Conservation (phyloP, 2,113 vertebrate species). For the rabbit (Oryctolagus cuniculus) region DNA sequence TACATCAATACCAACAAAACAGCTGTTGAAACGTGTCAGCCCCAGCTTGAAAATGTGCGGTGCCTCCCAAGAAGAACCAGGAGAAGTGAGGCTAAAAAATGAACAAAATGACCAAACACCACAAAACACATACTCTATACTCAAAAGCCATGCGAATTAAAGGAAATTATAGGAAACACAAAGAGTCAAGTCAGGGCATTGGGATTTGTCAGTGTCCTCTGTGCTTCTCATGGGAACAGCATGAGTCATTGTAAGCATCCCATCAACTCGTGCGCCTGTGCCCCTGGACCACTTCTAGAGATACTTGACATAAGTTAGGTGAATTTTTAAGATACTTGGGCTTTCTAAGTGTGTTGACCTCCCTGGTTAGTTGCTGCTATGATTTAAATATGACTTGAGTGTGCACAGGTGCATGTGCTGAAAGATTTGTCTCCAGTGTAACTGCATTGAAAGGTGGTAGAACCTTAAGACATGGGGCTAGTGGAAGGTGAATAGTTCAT, state of each 20-base stretch:
- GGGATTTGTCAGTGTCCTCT: neutral
- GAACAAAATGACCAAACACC: neutral
- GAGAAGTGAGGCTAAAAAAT: neutral
- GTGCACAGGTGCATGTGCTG: neutral
- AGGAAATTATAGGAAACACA: neutral
- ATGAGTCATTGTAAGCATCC: neutral
- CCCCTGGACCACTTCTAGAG: neutral
- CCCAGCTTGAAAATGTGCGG: neutral
- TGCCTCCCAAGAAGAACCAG: neutral
- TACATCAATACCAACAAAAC: neutral
- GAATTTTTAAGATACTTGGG: neutral
- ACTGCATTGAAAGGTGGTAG: neutral
- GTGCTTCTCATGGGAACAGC: neutral
- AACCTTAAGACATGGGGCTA: neutral
- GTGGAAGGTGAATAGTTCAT: neutral
- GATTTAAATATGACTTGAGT: neutral
- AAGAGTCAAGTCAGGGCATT: neutral
- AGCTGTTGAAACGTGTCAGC: neutral
- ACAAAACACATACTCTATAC: neutral
- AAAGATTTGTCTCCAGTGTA: neutral
- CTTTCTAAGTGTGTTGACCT: neutral
- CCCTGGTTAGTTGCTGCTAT: neutral
- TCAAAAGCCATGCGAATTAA: neutral
- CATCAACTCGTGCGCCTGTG: no score
- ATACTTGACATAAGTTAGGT: no score